phyloP scores from a whole-genome alignment of 1,140 invertebrate genomes.

The Drosophila nigromelanica region DNA sequence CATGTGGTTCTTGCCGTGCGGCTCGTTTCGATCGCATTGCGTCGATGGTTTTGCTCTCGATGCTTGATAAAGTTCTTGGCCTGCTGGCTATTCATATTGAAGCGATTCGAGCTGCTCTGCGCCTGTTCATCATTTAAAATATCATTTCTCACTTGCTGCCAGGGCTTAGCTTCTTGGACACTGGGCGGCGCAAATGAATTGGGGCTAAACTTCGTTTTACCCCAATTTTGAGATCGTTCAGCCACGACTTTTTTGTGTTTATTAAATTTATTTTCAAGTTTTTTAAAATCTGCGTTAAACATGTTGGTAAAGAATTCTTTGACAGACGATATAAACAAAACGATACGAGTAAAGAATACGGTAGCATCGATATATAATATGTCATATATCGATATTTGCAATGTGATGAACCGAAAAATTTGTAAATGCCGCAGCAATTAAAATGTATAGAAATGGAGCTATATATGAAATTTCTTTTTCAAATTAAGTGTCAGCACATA shows the following conservation, averaged over 20 bases:
- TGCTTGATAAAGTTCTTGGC: constrained; percentile 50
- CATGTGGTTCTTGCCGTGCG: constrained; percentile 41
- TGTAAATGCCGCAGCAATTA: too few species aligned
- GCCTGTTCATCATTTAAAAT: constrained; percentile 53
- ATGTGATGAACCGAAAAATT: neutral
- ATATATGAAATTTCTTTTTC: too few species aligned
- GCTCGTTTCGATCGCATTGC: constrained; percentile 58
- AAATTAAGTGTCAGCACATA: too few species aligned
- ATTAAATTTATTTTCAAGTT: neutral
- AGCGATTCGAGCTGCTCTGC: neutral
- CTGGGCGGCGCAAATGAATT: constrained; percentile 21
- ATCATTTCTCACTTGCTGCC: constrained; percentile 61
- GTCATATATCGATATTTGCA: too few species aligned
- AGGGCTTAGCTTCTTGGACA: constrained; percentile 38
- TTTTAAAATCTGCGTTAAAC: neutral
- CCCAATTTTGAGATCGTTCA: constrained; percentile 40
- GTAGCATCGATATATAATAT: neutral
- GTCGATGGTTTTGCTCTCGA: constrained; percentile 57
- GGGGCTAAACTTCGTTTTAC: constrained; percentile 55
- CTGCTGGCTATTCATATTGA: constrained; percentile 52
- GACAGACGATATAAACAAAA: neutral
- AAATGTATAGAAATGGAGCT: too few species aligned
- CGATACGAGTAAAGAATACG: neutral
- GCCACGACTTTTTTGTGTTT: neutral
- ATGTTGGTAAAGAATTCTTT: neutral